Conservation (phyloP, 2,797 vertebrate genomes). For the Darevskia mixta region DNA sequence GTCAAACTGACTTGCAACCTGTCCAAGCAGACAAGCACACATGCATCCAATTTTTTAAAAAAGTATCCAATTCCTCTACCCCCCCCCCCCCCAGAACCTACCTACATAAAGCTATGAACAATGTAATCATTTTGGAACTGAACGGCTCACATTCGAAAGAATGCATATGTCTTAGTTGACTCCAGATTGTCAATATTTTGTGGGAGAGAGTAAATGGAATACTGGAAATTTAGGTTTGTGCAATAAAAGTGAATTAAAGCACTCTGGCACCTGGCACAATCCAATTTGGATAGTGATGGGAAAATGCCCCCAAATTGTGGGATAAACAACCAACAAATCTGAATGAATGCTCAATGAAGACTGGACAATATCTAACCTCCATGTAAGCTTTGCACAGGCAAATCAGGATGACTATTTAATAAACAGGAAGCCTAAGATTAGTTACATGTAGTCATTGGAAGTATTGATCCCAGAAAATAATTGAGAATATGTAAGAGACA, state of each 20-base stretch:
- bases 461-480: not conserved
- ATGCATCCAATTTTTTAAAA: not conserved
- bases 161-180: not conserved
- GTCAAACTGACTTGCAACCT: not conserved
- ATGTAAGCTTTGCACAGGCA: too few relatives aligned
- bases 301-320: too few relatives aligned
- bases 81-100: not conserved
- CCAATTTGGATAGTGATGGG: too few relatives aligned
- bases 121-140: not conserved
- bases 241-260: too few relatives aligned
- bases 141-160: not conserved
- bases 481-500: not conserved
- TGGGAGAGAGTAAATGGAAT: too few relatives aligned
- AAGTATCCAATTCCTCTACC: not conserved
- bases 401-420: too few relatives aligned
- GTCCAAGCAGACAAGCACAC: not conserved
- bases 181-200: too few relatives aligned
- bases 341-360: too few relatives aligned
- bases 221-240: too few relatives aligned
- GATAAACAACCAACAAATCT: too few relatives aligned
- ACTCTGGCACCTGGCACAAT: too few relatives aligned
- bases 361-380: too few relatives aligned
- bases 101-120: not conserved
- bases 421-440: not conserved
- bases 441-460: not conserved